Evolutionary conservation across 2,113 vertebrate genomes (phyloP), one percentile per base, ranked within the genome.

Genomic region (Campylomormyrus tamandua): DNA sequence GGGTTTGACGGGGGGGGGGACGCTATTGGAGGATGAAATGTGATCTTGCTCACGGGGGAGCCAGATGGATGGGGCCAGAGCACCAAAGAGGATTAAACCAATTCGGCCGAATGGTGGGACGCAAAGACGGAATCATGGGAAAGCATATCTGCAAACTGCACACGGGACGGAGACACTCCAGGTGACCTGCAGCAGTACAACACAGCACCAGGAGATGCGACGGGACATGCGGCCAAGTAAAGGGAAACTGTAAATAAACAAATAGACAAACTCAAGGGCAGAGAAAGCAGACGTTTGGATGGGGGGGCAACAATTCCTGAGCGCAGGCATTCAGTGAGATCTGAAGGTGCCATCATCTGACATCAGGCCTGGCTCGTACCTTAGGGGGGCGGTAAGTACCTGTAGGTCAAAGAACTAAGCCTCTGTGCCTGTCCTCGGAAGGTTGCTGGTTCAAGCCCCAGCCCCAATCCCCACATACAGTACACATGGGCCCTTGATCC

Each of bases 61-160:
- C 92, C 95, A 95, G 95, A 95, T 95, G 95, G 95, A 94, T 91
- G 70, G 93, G 91, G 90, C 92, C 92, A 94, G 95, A 95, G 95
- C 94, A 92, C 50, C 70, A 95, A 96, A 96, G 95, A 95, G 95
- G 95, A 96, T 96, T 96, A 96, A 89, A 90, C 92, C 93, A 93
- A 94, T 93, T 94, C 95, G 95, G 92, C 91, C 90, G 91, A 92
- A 93, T 94, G 93, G 94, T 93, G 93, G 93, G 50, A 94, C 93
- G 27, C 95, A 92, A 93, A 90, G 88, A 88, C 45, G 70, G 80
- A 91, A 89, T 91, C 90, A 92, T 70, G 87, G 89, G 88, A 87
- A 84, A 92, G 94, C 94, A 92, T 93, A 92, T 93, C 94, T 94
- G 94, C 92, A 92, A 91, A 49, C 92, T 91, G 49, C 48, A 66